A percentile compares a stretch with the other conserved stretches of the same genome.
Conservation (phyloP, 1,140 invertebrate species). For the Drosophila ironensis region DNA sequence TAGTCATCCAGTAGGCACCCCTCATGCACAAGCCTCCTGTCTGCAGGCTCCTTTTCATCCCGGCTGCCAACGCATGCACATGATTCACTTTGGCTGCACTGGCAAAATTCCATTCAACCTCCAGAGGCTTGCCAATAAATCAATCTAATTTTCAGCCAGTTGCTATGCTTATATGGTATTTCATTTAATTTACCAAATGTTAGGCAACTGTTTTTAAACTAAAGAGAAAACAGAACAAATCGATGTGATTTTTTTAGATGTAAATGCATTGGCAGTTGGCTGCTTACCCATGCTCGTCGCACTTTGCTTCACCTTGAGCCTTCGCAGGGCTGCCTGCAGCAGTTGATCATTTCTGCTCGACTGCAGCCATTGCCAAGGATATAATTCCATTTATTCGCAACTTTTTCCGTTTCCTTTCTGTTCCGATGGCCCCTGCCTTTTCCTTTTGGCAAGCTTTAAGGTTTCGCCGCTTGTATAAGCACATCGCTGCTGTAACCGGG, state of each 20-base stretch:
- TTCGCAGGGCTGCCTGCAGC: slow-evolving; percentile 27
- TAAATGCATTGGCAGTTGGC: not conserved
- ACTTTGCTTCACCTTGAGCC: slow-evolving; percentile 31
- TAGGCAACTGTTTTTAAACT: too few relatives aligned
- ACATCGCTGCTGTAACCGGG: slow-evolving; percentile 15
- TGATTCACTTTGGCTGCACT: slow-evolving; percentile 2
- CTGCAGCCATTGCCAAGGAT: slow-evolving; percentile 41
- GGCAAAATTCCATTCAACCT: not conserved
- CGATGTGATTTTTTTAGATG: not conserved
- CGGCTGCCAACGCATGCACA: slow-evolving; percentile 10
- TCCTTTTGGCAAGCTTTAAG: slow-evolving; percentile 29
- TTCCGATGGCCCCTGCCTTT: not conserved
- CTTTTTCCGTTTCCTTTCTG: slow-evolving; percentile 31
- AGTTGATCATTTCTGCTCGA: slow-evolving; percentile 45
- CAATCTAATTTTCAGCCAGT: too few relatives aligned
- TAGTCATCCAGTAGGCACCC: slow-evolving; percentile 11
- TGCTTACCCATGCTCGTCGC: not conserved
- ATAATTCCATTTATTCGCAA: slow-evolving; percentile 46
- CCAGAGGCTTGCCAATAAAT: too few relatives aligned
- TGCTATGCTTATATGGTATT: too few relatives aligned
- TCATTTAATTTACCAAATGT: too few relatives aligned
- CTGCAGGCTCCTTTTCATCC: slow-evolving; percentile 21
- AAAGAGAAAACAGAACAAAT: too few relatives aligned
- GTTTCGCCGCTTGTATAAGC: slow-evolving; percentile 25
- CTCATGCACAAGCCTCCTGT: not conserved